phyloP scores from a whole-genome alignment of 2,113 vertebrate genomes.

The Malurus melanocephalus region DNA sequence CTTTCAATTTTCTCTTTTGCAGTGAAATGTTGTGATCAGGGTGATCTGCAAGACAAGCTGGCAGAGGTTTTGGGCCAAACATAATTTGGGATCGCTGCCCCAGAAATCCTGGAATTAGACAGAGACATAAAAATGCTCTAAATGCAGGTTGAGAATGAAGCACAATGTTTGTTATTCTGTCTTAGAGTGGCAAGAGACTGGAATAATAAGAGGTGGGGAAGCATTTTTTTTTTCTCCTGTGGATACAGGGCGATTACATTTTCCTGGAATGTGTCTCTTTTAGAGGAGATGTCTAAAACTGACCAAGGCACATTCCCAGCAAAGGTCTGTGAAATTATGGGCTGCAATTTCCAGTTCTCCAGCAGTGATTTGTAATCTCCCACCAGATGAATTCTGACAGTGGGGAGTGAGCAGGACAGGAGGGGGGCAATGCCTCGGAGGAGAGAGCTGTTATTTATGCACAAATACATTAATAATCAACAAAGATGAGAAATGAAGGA shows the following conservation, averaged over 20 bases:
- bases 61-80: conserved; percentile 31
- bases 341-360: background rate
- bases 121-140: conserved; percentile 26
- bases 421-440: background rate
- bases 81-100: background rate
- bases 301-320: background rate
- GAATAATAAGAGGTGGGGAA: conserved; percentile 31
- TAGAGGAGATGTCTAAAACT: background rate
- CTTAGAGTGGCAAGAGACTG: conserved; percentile 41
- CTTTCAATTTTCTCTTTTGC: conserved; percentile 7
- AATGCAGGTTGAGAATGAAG: conserved; percentile 23
- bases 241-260: conserved; percentile 2
- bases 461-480: conserved; percentile 44
- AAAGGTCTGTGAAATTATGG: conserved; percentile 26
- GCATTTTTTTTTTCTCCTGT: conserved; percentile 40
- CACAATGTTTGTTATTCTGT: conserved; percentile 41
- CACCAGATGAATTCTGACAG: background rate
- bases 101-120: background rate
- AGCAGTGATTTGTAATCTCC: background rate
- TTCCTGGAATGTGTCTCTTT: background rate
- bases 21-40: background rate
- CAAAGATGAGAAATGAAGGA: conserved; percentile 33
- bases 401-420: background rate
- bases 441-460: background rate
- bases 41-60: conserved; percentile 8